phyloP scores from a whole-genome alignment of 1,140 invertebrate species.

The Fopius arisanus region DNA sequence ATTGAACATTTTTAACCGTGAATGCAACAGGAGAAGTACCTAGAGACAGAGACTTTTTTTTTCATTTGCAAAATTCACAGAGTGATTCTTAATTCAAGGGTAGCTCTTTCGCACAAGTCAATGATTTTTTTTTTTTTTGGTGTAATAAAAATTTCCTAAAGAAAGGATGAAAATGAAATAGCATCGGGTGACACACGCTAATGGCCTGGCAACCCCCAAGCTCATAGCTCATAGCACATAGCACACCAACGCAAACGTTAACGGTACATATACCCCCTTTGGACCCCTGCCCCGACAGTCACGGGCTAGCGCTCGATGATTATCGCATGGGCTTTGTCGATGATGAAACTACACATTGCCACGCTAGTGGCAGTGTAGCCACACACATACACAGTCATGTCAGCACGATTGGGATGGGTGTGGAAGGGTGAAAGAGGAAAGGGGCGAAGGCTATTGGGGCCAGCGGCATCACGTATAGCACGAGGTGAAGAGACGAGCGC shows the following conservation, averaged over 20 bases:
- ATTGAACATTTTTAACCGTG: background rate
- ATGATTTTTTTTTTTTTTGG: too few relatives aligned
- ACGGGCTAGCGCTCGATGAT: slow-evolving; percentile 41
- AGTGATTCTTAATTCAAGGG: too few relatives aligned
- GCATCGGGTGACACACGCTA: slow-evolving; percentile 8
- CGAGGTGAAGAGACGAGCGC: slow-evolving; percentile 24
- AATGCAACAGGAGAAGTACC: too few relatives aligned
- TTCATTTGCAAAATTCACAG: too few relatives aligned
- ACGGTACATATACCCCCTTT: slow-evolving; percentile 32
- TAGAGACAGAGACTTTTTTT: too few relatives aligned
- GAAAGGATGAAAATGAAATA: background rate
- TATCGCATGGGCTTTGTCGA: slow-evolving; percentile 45
- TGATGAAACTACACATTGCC: slow-evolving; percentile 45
- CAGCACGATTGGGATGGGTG: slow-evolving; percentile 14
- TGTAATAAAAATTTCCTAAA: background rate
- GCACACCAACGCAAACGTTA: too few relatives aligned
- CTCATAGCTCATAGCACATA: too few relatives aligned
- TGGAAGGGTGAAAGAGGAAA: background rate
- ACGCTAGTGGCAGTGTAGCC: background rate
- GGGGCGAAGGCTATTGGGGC: background rate
- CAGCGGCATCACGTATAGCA: background rate
- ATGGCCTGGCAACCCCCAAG: background rate
- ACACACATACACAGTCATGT: background rate
- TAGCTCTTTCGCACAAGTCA: too few relatives aligned
- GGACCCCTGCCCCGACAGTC: slow-evolving; percentile 29